These are phyloP conservation scores for Aphrophora alni DNA, from an alignment of 2,888 invertebrate species.

Conservation along the genomic window DNA sequence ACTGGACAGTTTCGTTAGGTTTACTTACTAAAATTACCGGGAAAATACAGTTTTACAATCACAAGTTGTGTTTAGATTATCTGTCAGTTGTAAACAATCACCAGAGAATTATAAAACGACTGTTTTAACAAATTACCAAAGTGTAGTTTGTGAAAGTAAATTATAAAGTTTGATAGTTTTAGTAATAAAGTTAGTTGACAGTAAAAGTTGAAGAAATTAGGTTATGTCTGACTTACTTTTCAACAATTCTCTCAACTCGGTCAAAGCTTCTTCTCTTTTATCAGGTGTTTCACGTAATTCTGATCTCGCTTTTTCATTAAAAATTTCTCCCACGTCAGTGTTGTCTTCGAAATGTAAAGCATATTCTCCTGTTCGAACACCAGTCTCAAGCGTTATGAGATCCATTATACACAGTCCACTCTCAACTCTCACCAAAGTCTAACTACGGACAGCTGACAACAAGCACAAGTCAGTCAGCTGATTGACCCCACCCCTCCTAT, in stretches of 20 bases:
- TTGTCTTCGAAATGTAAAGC: conserved; percentile 73
- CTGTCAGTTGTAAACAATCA: no score
- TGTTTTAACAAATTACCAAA: no score
- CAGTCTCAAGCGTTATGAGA: conserved; percentile 69
- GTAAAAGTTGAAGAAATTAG: no score
- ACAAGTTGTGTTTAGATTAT: no score
- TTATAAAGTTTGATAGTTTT: no score
- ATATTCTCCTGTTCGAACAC: conserved; percentile 69
- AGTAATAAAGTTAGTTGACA: no score
- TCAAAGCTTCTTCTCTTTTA: conserved; percentile 63
- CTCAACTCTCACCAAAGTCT: neutral
- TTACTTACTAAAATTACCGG: no score
- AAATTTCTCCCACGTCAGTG: conserved; percentile 63
- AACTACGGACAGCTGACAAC: conserved; percentile 15
- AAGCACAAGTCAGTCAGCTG: neutral
- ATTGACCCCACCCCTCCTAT: neutral
- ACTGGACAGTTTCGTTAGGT: no score
- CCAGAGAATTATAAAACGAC: no score
- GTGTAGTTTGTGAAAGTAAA: no score
- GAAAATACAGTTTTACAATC: no score
- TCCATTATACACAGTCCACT: neutral
- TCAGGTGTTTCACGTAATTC: conserved; percentile 75
- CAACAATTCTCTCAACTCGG: conserved; percentile 65
- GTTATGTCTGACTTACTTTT: conserved; percentile 64
- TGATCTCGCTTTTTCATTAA: conserved; percentile 67